Conservation (phyloP, 2,113 vertebrate genomes). For the Paradisaea rubra region DNA sequence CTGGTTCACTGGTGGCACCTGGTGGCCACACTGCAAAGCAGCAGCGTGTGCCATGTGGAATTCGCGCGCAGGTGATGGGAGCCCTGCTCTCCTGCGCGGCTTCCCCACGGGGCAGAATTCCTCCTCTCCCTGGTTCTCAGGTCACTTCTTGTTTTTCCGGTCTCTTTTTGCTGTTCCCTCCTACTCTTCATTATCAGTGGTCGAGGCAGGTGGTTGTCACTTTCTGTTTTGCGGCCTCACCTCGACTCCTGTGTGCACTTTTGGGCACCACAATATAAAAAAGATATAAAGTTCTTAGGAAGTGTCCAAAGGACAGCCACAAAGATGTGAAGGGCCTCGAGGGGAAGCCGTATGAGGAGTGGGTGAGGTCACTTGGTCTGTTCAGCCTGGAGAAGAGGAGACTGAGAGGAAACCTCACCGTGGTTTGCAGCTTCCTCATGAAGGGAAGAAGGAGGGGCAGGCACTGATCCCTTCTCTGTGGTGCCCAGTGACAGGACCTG, state of each 20-base stretch:
- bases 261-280: neutral
- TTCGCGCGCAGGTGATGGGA: fast-evolving
- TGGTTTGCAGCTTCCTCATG: neutral
- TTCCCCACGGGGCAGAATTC: neutral
- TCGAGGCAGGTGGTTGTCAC: neutral
- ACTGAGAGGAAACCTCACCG: neutral
- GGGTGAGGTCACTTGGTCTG: no score
- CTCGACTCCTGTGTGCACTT: neutral
- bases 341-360: fast-evolving
- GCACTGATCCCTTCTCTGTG: neutral
- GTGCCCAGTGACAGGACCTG: neutral
- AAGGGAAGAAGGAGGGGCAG: neutral
- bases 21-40: neutral
- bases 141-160: neutral
- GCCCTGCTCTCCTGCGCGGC: fast-evolving
- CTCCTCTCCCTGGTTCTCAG: neutral
- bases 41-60: fast-evolving
- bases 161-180: neutral
- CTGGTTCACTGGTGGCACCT: neutral
- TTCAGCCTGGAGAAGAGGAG: neutral
- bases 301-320: neutral
- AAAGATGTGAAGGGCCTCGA: neutral
- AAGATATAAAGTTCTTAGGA: neutral
- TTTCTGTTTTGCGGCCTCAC: neutral
- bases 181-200: fast-evolving